A percentile compares a stretch with the other conserved stretches of the same genome.
phyloP scores from a whole-genome alignment of 1,140 invertebrate species.

The Coptotermes formosanus region DNA sequence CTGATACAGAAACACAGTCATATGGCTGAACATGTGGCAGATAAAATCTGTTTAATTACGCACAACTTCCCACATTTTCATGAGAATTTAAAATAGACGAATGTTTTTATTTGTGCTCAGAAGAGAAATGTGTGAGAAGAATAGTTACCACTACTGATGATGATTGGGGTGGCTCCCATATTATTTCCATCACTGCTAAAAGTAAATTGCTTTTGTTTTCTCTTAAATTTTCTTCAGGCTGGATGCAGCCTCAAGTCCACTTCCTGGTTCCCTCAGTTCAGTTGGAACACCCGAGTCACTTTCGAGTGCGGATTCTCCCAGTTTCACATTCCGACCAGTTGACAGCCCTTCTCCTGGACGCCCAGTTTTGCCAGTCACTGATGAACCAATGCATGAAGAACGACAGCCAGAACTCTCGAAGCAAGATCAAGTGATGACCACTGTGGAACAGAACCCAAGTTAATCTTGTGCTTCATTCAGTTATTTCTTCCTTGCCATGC shows the following conservation, averaged over 20 bases:
- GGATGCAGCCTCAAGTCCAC: slow-evolving; percentile 54
- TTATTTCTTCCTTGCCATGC: background rate
- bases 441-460: background rate
- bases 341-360: slow-evolving; percentile 53
- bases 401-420: slow-evolving; percentile 10
- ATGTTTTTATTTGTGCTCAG: no score
- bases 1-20: no score
- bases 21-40: no score
- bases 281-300: slow-evolving; percentile 60
- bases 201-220: no score
- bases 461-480: background rate
- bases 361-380: slow-evolving; percentile 32
- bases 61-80: no score
- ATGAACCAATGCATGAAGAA: slow-evolving; percentile 33
- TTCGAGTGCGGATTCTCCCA: slow-evolving; percentile 60
- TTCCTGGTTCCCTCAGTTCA: slow-evolving; percentile 57
- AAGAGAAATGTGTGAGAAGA: no score
- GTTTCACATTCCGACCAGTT: slow-evolving; percentile 49
- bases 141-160: no score
- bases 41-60: no score
- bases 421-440: slow-evolving; percentile 23
- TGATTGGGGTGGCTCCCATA: no score
- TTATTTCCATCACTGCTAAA: no score
- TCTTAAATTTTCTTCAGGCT: slow-evolving; percentile 39
- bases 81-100: no score